A percentile compares a stretch with the other conserved stretches of the same genome.
Evolutionary conservation across 2,888 invertebrate species (phyloP).

Genomic region (Coenonympha arcania): DNA sequence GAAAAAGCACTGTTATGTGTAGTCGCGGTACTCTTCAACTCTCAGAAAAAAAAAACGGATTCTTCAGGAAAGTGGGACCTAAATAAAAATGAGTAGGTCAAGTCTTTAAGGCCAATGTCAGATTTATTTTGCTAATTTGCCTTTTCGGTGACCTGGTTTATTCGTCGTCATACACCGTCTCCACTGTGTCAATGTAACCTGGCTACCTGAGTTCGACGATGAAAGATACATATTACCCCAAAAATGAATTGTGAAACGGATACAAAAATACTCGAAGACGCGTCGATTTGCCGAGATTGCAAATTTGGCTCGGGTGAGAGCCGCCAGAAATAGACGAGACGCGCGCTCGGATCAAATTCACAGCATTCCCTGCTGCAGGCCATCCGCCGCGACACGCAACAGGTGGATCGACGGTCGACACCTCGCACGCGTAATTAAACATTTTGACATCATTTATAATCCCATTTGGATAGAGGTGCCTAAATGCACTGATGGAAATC

Average conservation of each 20-base stretch:
- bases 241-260: constrained; percentile 63
- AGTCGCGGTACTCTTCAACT: too few relatives aligned
- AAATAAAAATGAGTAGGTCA: constrained; percentile 38
- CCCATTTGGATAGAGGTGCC: too few relatives aligned
- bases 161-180: constrained; percentile 12
- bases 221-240: constrained; percentile 33
- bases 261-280: constrained; percentile 66
- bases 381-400: constrained; percentile 26
- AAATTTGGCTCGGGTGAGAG: constrained; percentile 69
- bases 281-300: constrained; percentile 69
- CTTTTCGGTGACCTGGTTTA: constrained; percentile 28
- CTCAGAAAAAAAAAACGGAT: not conserved
- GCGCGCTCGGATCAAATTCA: constrained; percentile 66
- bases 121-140: constrained; percentile 43
- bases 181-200: constrained; percentile 23
- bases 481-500: too few relatives aligned
- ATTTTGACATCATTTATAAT: not conserved
- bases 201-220: constrained; percentile 15
- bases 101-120: constrained; percentile 66
- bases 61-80: not conserved
- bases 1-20: too few relatives aligned
- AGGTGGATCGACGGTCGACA: constrained; percentile 33
- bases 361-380: constrained; percentile 44
- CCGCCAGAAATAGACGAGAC: constrained; percentile 61
- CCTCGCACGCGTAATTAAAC: not conserved